Conservation (phyloP, 2,797 vertebrate genomes). For the Podarcis lilfordi region DNA sequence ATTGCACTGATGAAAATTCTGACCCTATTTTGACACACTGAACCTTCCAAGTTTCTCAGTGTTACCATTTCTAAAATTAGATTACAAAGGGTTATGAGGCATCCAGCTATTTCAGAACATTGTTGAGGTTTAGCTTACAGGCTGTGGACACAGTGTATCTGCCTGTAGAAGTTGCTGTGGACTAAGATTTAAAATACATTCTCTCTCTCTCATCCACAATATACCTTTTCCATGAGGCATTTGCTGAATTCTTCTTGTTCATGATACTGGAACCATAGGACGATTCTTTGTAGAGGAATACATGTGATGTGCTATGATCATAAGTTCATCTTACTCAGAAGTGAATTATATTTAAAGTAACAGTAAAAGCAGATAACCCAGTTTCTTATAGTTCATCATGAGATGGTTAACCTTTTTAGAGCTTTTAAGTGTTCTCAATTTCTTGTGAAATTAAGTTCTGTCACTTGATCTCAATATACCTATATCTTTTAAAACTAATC, state of each 20-base stretch:
- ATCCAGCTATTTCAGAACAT: constrained; percentile 15
- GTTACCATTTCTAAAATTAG: background rate
- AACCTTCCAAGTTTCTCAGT: constrained; percentile 11
- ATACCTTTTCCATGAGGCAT: background rate
- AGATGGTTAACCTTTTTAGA: background rate
- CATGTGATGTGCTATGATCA: background rate
- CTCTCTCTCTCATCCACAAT: background rate
- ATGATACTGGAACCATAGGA: background rate
- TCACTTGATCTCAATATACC: constrained; percentile 35
- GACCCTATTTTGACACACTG: background rate
- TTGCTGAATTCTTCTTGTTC: background rate
- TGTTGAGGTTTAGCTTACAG: background rate
- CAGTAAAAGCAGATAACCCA: too few species aligned
- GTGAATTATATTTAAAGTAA: background rate
- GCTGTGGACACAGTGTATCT: background rate
- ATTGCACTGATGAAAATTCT: background rate
- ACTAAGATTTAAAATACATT: background rate
- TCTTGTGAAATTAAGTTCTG: constrained; percentile 46
- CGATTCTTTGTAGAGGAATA: background rate
- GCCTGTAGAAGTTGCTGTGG: background rate
- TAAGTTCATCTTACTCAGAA: background rate
- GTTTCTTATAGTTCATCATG: too few species aligned
- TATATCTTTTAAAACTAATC: constrained; percentile 65
- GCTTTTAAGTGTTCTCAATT: background rate
- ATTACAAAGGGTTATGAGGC: background rate